phyloP scores from a whole-genome alignment of 2,888 invertebrate genomes.

The Papilio demoleus region DNA sequence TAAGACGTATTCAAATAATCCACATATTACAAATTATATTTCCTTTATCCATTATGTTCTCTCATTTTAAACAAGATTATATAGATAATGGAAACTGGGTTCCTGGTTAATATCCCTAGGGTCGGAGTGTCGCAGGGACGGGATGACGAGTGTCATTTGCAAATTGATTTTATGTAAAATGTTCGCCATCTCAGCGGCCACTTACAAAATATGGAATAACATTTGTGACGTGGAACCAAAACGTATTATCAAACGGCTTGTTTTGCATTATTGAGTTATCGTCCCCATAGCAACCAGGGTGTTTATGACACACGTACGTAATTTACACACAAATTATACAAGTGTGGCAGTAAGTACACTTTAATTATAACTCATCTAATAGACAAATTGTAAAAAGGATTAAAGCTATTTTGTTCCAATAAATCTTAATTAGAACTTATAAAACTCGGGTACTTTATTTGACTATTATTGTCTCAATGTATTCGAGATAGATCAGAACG shows the following conservation, averaged over 20 bases:
- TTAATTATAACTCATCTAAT: not conserved
- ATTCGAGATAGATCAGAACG: not conserved
- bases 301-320: not conserved
- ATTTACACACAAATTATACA: not conserved
- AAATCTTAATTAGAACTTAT: no score
- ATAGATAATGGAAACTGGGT: conserved; percentile 23
- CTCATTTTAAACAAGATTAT: conserved; percentile 19
- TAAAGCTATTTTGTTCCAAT: not conserved
- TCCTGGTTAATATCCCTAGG: conserved; percentile 21
- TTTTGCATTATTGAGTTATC: conserved; percentile 11
- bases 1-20: not conserved
- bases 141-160: conserved; percentile 26
- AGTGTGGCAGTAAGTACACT: not conserved
- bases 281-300: not conserved
- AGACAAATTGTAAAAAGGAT: not conserved
- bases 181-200: conserved; percentile 9
- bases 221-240: conserved; percentile 19
- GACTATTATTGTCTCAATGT: not conserved
- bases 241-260: conserved; percentile 3
- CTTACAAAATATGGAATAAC: conserved; percentile 23
- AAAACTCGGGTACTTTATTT: no score
- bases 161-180: conserved; percentile 27
- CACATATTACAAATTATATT: no score
- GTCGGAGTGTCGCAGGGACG: not conserved
- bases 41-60: conserved; percentile 16